A percentile compares a stretch with the other conserved stretches of the same genome.
phyloP scores from a whole-genome alignment of 2,797 vertebrate species.

The Rallus crepitans region DNA sequence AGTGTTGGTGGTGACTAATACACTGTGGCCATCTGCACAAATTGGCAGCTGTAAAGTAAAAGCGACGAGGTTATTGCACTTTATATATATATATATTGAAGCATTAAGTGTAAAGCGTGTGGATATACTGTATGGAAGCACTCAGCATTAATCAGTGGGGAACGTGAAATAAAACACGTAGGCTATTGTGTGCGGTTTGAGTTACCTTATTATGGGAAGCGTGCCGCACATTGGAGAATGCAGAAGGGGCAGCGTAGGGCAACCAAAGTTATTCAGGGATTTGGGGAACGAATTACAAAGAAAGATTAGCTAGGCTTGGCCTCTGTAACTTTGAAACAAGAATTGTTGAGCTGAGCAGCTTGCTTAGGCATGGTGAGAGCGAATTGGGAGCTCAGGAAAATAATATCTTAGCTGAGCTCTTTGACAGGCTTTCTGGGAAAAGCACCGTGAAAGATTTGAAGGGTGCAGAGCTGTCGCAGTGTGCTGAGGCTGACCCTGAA shows the following conservation, averaged over 20 bases:
- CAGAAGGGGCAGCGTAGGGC: constrained; percentile 22
- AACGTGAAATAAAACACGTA: constrained; percentile 36
- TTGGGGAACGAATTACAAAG: constrained; percentile 55
- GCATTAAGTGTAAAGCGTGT: constrained; percentile 10
- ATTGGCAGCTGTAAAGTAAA: constrained; percentile 61
- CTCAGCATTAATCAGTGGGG: constrained; percentile 47
- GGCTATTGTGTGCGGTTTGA: constrained; percentile 33
- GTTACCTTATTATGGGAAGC: constrained; percentile 41
- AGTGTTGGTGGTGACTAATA: constrained; percentile 55
- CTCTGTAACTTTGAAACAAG: constrained; percentile 43
- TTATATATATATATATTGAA: constrained; percentile 2
- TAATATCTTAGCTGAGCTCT: not conserved
- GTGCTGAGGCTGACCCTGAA: not conserved
- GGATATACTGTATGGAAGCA: not conserved
- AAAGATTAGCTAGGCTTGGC: constrained; percentile 64
- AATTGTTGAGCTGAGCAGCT: constrained; percentile 45
- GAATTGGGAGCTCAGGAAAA: constrained; percentile 32
- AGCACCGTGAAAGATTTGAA: not conserved
- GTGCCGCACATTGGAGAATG: not conserved
- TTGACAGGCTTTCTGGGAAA: not conserved
- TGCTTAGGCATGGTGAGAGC: not conserved
- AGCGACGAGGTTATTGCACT: constrained; percentile 31
- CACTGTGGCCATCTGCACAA: constrained; percentile 23
- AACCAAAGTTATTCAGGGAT: constrained; percentile 52
- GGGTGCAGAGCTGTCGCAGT: fast-evolving